These are phyloP conservation scores for Corythornis leucogaster DNA, from an alignment of 2,797 vertebrate genomes.

Conservation along the genomic window DNA sequence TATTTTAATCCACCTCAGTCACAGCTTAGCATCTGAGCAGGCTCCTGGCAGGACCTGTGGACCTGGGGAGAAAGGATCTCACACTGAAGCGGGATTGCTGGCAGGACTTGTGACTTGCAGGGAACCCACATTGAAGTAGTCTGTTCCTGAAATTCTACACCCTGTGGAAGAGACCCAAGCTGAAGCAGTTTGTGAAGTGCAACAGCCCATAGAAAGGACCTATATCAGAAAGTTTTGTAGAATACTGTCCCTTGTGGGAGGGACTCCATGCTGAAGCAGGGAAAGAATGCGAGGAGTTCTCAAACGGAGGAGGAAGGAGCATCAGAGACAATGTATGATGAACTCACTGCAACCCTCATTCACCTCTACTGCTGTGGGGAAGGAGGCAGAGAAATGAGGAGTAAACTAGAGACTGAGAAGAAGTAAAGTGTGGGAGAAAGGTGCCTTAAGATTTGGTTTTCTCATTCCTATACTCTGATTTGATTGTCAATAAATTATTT, in stretches of 20 bases:
- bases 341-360: background rate
- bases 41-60: background rate
- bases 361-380: background rate
- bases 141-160: background rate
- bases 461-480: background rate
- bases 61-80: background rate
- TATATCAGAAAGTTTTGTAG: background rate
- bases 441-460: background rate
- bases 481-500: background rate
- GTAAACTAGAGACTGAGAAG: background rate
- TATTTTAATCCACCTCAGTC: background rate
- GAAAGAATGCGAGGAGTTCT: background rate
- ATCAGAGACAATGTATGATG: background rate
- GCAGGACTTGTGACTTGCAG: background rate
- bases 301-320: background rate
- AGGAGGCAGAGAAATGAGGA: background rate
- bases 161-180: background rate
- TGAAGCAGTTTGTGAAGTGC: background rate
- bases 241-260: background rate
- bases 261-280: background rate
- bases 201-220: background rate
- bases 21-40: background rate
- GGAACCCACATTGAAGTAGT: background rate
- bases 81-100: background rate
- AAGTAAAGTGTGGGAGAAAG: background rate